These are phyloP conservation scores for Sericinus montela DNA, from an alignment of 2,888 invertebrate genomes.

Conservation along the genomic window DNA sequence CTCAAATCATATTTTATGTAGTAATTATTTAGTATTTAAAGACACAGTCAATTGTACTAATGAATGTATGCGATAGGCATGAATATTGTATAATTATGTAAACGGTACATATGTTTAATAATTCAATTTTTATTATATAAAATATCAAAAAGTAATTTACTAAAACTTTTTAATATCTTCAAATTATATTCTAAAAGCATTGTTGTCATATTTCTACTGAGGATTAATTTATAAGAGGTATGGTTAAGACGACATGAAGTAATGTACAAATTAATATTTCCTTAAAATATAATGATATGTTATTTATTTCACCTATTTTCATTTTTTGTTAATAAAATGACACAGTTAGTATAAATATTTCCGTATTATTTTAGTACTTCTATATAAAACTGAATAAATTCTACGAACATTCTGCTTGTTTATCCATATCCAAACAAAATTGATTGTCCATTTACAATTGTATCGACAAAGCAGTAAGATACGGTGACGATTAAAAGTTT, in stretches of 20 bases:
- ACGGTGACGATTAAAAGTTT: too few species aligned
- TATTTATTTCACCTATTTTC: slow-evolving; percentile 75
- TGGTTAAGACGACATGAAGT: slow-evolving; percentile 39
- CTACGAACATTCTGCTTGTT: too few species aligned
- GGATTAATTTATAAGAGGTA: slow-evolving; percentile 50
- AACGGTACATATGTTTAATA: slow-evolving; percentile 8
- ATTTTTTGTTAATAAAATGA: slow-evolving; percentile 68
- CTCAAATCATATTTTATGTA: slow-evolving; percentile 41
- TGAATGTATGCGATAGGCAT: slow-evolving; percentile 2
- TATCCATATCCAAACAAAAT: too few species aligned
- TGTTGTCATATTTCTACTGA: slow-evolving; percentile 59
- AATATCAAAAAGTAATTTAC: slow-evolving; percentile 18
- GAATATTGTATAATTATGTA: slow-evolving; percentile 6
- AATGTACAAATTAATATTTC: slow-evolving; percentile 77
- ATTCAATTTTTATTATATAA: slow-evolving; percentile 17
- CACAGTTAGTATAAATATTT: slow-evolving; percentile 48
- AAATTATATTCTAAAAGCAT: slow-evolving; percentile 60
- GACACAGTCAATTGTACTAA: slow-evolving; percentile 18
- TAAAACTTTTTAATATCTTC: slow-evolving; percentile 35
- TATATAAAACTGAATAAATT: not conserved
- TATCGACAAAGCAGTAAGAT: too few species aligned
- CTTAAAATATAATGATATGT: slow-evolving; percentile 69
- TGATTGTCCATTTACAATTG: too few species aligned
- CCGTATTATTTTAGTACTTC: slow-evolving; percentile 10
- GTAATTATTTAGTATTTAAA: slow-evolving; percentile 29